A percentile compares a stretch with the other conserved stretches of the same genome.
Evolutionary conservation across 2,797 vertebrate species (phyloP).

Genomic region (Schizothorax lantsangensis): DNA sequence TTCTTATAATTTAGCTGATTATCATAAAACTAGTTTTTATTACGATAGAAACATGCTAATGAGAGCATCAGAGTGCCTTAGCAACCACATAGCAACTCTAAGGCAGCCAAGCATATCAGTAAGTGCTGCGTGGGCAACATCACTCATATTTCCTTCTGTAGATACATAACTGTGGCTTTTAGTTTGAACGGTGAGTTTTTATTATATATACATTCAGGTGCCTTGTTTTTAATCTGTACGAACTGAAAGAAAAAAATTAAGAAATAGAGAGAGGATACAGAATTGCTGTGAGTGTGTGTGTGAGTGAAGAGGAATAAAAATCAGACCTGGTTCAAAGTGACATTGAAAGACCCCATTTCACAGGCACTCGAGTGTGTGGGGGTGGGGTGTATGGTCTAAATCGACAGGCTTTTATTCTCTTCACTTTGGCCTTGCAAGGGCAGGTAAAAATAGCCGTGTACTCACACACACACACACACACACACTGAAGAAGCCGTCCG

Average conservation of each 20-base stretch:
- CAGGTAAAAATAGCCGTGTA: conserved; percentile 83
- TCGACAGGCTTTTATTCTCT: conserved; percentile 72
- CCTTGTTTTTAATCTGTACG: not conserved
- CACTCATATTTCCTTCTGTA: not conserved
- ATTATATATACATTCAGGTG: not conserved
- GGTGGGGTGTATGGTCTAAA: conserved; percentile 15
- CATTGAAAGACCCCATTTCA: conserved; percentile 46
- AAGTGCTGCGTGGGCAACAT: not conserved
- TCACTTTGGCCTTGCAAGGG: conserved; percentile 75
- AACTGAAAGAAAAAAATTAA: not conserved
- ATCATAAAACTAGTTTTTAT: not conserved
- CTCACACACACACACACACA: conserved; percentile 49
- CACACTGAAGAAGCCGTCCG: not conserved
- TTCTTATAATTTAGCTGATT: not conserved
- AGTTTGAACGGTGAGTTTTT: not conserved
- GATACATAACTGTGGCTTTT: not conserved
- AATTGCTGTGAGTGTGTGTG: not conserved
- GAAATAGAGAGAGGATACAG: not conserved
- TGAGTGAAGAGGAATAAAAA: not conserved
- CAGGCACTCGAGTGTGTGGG: not conserved
- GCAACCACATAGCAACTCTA: not conserved
- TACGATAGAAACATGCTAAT: conserved; percentile 1
- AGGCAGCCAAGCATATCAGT: not conserved
- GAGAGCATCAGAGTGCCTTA: not conserved
- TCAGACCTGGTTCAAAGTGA: conserved; percentile 2